Conservation (phyloP, 2,888 invertebrate species). For the Epirrhoe alternata region DNA sequence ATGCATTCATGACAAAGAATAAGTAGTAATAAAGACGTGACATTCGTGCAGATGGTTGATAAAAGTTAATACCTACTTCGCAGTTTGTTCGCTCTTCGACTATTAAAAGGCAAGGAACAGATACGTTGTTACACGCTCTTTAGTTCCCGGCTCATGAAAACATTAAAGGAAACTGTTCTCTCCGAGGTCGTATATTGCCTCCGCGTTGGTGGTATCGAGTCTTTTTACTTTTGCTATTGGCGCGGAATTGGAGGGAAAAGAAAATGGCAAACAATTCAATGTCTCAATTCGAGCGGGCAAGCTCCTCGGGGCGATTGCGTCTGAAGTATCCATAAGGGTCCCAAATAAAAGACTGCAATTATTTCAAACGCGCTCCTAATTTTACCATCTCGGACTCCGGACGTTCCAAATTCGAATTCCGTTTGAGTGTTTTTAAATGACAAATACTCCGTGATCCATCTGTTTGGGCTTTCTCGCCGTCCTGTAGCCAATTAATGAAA, state of each 20-base stretch:
- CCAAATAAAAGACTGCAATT: conserved; percentile 60
- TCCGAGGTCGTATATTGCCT: conserved; percentile 72
- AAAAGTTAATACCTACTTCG: conserved; percentile 77
- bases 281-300: conserved; percentile 75
- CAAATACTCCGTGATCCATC: conserved; percentile 68
- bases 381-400: conserved; percentile 55
- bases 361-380: conserved; percentile 70
- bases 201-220: conserved; percentile 73
- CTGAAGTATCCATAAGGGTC: conserved; percentile 65
- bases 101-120: conserved; percentile 79
- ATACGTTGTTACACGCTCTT: conserved; percentile 80
- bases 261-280: conserved; percentile 78
- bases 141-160: conserved; percentile 79
- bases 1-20: conserved; percentile 82
- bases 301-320: conserved; percentile 65
- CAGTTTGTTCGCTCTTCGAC: conserved; percentile 76
- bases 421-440: conserved; percentile 66
- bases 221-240: conserved; percentile 77
- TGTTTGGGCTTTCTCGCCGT: conserved; percentile 59
- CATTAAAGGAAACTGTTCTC: conserved; percentile 78
- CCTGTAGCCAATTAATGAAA: conserved; percentile 72
- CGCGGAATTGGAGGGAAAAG: conserved; percentile 75
- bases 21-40: conserved; percentile 84
- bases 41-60: conserved; percentile 83
- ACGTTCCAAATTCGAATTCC: conserved; percentile 63